A percentile compares a stretch with the other conserved stretches of the same genome.
These are phyloP conservation scores for Asobara japonica DNA, from an alignment of 1,140 invertebrate species.

Conservation along the genomic window DNA sequence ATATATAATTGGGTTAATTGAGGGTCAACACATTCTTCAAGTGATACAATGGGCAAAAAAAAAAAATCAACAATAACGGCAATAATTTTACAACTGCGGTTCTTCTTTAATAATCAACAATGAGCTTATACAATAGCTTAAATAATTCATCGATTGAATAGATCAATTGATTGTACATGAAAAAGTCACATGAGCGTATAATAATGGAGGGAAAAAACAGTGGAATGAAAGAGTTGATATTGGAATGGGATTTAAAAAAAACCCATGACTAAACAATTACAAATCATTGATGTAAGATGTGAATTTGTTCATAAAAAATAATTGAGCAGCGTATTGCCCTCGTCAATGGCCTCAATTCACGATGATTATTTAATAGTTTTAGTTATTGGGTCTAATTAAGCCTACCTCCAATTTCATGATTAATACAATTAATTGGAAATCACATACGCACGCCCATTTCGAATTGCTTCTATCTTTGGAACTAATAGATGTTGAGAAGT, in stretches of 20 bases:
- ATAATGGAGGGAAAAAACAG: neutral
- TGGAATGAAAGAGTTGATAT: neutral
- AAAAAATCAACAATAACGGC: no score
- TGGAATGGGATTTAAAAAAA: neutral
- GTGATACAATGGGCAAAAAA: constrained; percentile 16
- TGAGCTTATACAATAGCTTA: neutral
- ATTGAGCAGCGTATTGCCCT: constrained; percentile 25
- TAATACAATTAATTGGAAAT: constrained; percentile 68
- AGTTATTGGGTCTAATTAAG: constrained; percentile 67
- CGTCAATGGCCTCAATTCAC: constrained; percentile 62
- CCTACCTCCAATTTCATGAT: constrained; percentile 64
- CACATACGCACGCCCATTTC: constrained; percentile 45
- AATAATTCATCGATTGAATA: neutral
- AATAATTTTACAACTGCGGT: neutral
- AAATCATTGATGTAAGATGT: constrained; percentile 21
- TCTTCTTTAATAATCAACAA: constrained; percentile 1
- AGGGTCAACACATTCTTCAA: constrained; percentile 16
- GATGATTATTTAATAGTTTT: constrained; percentile 66
- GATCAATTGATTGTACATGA: neutral
- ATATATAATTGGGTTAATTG: constrained; percentile 22
- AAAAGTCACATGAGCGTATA: neutral
- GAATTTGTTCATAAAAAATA: constrained; percentile 15
- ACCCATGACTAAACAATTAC: neutral
- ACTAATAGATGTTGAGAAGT: constrained; percentile 41
- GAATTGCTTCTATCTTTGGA: constrained; percentile 39